A percentile compares a stretch with the other conserved stretches of the same genome.
Conservation (phyloP, 2,888 invertebrate species). For the Halictus quadricinctus region DNA sequence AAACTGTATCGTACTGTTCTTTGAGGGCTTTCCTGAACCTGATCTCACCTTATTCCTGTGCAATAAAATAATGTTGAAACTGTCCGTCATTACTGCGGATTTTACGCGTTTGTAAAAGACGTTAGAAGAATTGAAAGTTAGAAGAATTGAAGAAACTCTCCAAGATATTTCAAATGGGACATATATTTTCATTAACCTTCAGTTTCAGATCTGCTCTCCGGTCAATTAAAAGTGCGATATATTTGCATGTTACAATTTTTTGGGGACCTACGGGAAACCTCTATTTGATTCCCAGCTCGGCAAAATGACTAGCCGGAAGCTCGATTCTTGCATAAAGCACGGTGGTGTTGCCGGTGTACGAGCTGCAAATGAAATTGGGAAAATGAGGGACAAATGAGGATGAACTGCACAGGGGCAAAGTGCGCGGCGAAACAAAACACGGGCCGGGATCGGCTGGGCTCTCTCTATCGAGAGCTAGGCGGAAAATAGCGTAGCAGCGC, state of each 20-base stretch:
- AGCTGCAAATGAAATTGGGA: not conserved
- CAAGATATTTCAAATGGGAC: too few relatives aligned
- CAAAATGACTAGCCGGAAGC: not conserved
- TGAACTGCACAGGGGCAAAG: not conserved
- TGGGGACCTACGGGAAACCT: not conserved
- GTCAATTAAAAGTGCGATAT: not conserved
- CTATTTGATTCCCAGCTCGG: not conserved
- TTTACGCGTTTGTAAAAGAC: too few relatives aligned
- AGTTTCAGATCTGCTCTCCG: not conserved
- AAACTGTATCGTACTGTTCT: not conserved
- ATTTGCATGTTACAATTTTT: not conserved
- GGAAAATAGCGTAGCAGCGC: not conserved
- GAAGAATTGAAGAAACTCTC: too few relatives aligned
- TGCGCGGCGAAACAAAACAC: not conserved
- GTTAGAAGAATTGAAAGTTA: too few relatives aligned
- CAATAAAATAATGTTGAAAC: not conserved
- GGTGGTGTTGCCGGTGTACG: not conserved
- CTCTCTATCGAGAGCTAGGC: not conserved
- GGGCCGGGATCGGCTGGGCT: not conserved
- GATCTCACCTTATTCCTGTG: not conserved
- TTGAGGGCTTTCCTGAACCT: not conserved
- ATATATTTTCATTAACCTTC: not conserved
- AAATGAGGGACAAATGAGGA: slow-evolving; percentile 1
- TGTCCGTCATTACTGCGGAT: too few relatives aligned
- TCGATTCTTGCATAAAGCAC: not conserved